Percentiles rank a stretch among this genome's conserved stretches.
phyloP scores from a whole-genome alignment of 2,888 invertebrate genomes.

The Oeneis ivallda region DNA sequence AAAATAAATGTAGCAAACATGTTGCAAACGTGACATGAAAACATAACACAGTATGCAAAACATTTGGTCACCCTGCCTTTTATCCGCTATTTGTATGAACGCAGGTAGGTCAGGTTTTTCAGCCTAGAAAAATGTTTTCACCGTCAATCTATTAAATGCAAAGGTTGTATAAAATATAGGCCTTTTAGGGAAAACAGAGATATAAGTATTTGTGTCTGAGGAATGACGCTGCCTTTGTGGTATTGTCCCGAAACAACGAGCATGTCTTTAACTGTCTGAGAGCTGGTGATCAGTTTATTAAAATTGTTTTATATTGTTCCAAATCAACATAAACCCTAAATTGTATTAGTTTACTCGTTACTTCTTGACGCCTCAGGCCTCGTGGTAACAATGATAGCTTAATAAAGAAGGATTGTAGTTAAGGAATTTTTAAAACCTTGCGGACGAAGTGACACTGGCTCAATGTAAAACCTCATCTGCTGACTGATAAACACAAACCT shows the following conservation, averaged over 20 bases:
- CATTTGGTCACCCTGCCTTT: conserved; percentile 41
- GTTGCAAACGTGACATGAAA: conserved; percentile 15
- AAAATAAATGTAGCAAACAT: conserved; percentile 16
- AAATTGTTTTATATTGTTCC: no score
- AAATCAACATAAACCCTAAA: no score
- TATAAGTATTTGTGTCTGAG: conserved; percentile 34
- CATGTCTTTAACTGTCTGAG: conserved; percentile 5
- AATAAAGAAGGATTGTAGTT: no score
- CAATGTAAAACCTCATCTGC: no score
- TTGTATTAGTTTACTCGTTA: no score
- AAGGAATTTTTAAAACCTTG: no score
- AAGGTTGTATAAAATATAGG: conserved; percentile 38
- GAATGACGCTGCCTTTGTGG: conserved; percentile 30
- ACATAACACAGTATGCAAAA: conserved; percentile 19
- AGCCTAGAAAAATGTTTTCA: conserved; percentile 38
- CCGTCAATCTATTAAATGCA: conserved; percentile 43
- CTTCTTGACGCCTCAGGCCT: no score
- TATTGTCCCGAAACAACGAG: conserved; percentile 23
- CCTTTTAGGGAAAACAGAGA: conserved; percentile 36
- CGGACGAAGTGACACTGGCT: no score
- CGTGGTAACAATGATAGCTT: no score
- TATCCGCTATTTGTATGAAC: conserved; percentile 38
- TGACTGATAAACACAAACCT: no score
- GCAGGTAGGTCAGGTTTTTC: conserved; percentile 36
- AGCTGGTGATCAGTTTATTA: not conserved